Conservation (phyloP, 2,888 invertebrate species). For the Augochlorella aurata region DNA sequence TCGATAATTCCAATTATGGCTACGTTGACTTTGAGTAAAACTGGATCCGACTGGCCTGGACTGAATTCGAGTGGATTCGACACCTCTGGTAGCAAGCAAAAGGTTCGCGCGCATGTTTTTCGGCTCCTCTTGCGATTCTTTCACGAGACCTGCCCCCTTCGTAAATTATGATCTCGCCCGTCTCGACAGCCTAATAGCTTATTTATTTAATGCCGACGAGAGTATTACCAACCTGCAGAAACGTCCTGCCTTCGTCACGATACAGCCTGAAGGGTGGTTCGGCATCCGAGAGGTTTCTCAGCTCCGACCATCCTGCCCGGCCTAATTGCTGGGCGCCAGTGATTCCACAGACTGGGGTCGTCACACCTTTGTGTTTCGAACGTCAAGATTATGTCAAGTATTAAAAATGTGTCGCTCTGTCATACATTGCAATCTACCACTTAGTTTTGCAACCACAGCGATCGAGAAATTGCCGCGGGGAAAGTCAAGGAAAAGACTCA, state of each 20-base stretch:
- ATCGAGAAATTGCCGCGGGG: neutral
- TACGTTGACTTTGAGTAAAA: neutral
- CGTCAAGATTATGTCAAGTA: neutral
- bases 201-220: constrained; percentile 27
- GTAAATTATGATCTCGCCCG: constrained; percentile 25
- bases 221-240: constrained; percentile 86
- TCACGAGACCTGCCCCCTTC: neutral
- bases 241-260: constrained; percentile 91
- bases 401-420: neutral
- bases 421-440: neutral
- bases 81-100: neutral
- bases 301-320: constrained; percentile 90
- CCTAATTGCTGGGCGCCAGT: constrained; percentile 92
- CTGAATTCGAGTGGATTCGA: neutral
- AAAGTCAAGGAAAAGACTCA: constrained; percentile 74
- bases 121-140: neutral
- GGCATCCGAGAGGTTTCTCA: constrained; percentile 89
- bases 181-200: constrained; percentile 28
- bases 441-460: neutral
- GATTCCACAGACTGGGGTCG: constrained; percentile 92
- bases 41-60: neutral
- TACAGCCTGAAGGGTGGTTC: constrained; percentile 92
- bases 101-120: neutral
- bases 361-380: constrained; percentile 84
- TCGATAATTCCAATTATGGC: neutral